phyloP scores from a whole-genome alignment of 2,797 vertebrate species.

The Galaxias olidus region DNA sequence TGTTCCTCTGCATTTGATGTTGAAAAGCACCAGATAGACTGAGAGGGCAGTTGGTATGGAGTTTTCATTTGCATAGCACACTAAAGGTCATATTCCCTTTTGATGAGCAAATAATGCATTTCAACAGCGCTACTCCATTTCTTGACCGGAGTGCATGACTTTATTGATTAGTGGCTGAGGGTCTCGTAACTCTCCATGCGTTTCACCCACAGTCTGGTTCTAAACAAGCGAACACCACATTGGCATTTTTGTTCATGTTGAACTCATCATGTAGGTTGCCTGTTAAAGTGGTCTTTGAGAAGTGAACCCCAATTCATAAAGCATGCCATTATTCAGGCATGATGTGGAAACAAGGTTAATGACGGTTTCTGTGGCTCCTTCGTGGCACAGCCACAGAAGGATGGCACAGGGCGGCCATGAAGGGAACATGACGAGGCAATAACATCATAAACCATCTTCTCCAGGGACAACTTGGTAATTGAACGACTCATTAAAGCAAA shows the following conservation, averaged over 20 bases:
- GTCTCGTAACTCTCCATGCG: slow-evolving; percentile 4
- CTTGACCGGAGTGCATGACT: slow-evolving; percentile 2
- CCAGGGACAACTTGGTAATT: slow-evolving; percentile 87
- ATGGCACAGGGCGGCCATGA: slow-evolving; percentile 40
- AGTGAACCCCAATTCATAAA: background rate
- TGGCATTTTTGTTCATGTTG: slow-evolving; percentile 6
- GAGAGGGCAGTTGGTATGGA: slow-evolving; percentile 32
- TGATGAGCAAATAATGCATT: slow-evolving; percentile 15
- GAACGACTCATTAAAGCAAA: slow-evolving; percentile 89
- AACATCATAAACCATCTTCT: slow-evolving; percentile 83
- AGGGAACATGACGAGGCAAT: slow-evolving; percentile 77
- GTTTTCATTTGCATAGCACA: slow-evolving; percentile 43
- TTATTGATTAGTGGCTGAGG: slow-evolving; percentile 8
- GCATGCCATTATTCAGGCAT: slow-evolving; percentile 27
- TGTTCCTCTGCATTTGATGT: slow-evolving; percentile 32
- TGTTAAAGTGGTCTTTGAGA: slow-evolving; percentile 13
- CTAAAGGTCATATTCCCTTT: slow-evolving; percentile 42
- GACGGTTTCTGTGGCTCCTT: slow-evolving; percentile 83
- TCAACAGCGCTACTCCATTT: slow-evolving; percentile 2
- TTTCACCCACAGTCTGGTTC: background rate
- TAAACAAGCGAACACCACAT: slow-evolving; percentile 3
- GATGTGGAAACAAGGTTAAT: slow-evolving; percentile 82
- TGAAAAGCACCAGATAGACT: slow-evolving; percentile 43
- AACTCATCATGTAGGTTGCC: background rate
- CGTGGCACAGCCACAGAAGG: slow-evolving; percentile 66